Evolutionary conservation across 2,113 vertebrate species (phyloP), one percentile per base, ranked within the genome.

Genomic region (Nothobranchius kuhntae): DNA sequence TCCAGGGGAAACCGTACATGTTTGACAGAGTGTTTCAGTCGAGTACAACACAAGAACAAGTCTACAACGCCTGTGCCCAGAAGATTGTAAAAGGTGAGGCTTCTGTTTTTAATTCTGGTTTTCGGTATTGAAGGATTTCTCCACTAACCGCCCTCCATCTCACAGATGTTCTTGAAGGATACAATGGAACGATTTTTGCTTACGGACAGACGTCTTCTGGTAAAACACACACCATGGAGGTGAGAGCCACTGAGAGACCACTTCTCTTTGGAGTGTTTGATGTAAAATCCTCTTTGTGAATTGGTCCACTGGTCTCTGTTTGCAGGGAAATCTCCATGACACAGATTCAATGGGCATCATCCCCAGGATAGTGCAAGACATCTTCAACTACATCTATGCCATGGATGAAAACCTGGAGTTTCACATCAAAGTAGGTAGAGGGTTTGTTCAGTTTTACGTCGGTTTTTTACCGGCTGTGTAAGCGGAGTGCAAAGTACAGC

Each of bases 151-250:
- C 6, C 44, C 9, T 56, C 61, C 17, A 17, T 67, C 42, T 67
- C 87, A 2, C 73, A 99, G 97, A 99, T 95, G 97, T 99, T 65
- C 93, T 99, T 69, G 97, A 98, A 56, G 96, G 96, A 75, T 98
- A 99, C 87, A 99, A 98, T 67, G 97, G 97, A 78, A 99, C 96
- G 26, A 99, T 99, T 94, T 98, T 99, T 92, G 97, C 97, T 9
- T 99, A 99, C 63, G 97, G 96, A 53, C 97, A 99, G 75, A 99
- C 97, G 0, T 98, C 97, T 0, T 98, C 97, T 75, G 97, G 97
- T 56, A 99, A 99, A 93, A 99, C 97, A 13, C 97, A 99, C 86
- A 99, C 96, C 77, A 99, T 99, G 97, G 97, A 99, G 95, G 97
- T 98, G 92, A 93, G 60, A 3, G 21, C 30, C 30, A 30, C 30